Evolutionary conservation across 2,888 invertebrate genomes (phyloP).

Genomic region (Cepaea hortensis): DNA sequence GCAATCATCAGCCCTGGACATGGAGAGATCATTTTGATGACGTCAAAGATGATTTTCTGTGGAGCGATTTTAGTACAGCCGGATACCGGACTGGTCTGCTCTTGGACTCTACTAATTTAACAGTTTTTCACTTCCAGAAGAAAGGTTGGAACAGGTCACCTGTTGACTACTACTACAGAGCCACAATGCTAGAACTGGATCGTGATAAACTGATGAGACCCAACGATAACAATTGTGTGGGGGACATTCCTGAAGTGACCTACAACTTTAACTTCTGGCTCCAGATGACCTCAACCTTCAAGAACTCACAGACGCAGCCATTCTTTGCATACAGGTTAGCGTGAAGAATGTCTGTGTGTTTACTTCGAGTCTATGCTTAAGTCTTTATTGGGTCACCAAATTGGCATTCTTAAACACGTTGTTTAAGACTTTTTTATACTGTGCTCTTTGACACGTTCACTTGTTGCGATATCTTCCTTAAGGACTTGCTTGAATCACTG

Average conservation of each 20-base stretch:
- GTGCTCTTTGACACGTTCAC: too few species aligned
- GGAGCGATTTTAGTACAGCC: slow-evolving; percentile 27
- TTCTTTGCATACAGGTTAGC: neutral
- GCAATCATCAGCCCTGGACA: neutral
- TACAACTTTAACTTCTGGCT: slow-evolving; percentile 1
- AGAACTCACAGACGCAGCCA: neutral
- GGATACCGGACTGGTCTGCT: slow-evolving; percentile 29
- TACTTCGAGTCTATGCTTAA: too few species aligned
- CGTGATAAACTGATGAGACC: neutral
- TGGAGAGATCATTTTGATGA: neutral
- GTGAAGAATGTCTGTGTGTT: too few species aligned
- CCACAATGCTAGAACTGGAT: neutral
- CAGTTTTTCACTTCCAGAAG: slow-evolving; percentile 33
- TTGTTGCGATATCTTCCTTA: too few species aligned
- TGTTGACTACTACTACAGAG: slow-evolving; percentile 31
- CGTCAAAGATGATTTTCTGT: slow-evolving; percentile 29
- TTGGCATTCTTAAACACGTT: too few species aligned
- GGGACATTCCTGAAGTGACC: slow-evolving; percentile 10
- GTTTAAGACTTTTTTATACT: too few species aligned
- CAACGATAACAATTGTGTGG: neutral
- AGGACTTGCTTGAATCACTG: too few species aligned
- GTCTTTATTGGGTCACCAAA: too few species aligned
- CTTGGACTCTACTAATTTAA: neutral
- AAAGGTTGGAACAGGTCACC: slow-evolving; percentile 23
- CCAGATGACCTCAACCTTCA: neutral